Conservation (phyloP, 2,113 vertebrate genomes). For the Trematomus loennbergii region DNA sequence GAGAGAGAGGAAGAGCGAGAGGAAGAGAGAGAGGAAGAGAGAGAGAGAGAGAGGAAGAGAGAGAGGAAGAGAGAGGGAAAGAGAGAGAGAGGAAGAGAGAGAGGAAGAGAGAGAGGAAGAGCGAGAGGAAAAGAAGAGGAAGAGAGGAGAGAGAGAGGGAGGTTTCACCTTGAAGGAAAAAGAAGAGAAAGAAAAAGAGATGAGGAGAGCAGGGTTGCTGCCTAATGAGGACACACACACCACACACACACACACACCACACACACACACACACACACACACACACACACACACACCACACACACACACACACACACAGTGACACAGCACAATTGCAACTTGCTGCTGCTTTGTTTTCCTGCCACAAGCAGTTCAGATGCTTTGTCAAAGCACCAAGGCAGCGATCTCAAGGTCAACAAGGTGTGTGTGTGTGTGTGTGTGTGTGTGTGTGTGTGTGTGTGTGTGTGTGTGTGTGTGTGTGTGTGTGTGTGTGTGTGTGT, state of each 20-base stretch:
- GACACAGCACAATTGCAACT: conserved; percentile 74
- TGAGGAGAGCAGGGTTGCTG: conserved; percentile 40
- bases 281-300: conserved; percentile 49
- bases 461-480: too few species aligned
- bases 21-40: background rate
- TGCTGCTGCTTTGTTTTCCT: conserved; percentile 78
- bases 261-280: conserved; percentile 45
- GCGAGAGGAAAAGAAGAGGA: too few species aligned
- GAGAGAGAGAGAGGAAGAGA: background rate
- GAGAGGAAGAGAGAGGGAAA: too few species aligned
- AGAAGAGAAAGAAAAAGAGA: conserved; percentile 25
- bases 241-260: too few species aligned
- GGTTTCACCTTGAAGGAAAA: conserved; percentile 21
- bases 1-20: too few species aligned
- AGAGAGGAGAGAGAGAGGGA: background rate
- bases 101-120: too few species aligned
- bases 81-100: too few species aligned
- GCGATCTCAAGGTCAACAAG: conserved; percentile 44
- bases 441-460: too few species aligned
- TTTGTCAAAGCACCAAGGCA: conserved; percentile 64
- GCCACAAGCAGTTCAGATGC: conserved; percentile 63
- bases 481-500: too few species aligned
- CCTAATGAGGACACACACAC: conserved; percentile 41
- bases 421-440: background rate
- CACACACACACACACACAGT: conserved; percentile 44